phyloP scores from a whole-genome alignment of 2,113 vertebrate species.

The Oreochromis aureus region DNA sequence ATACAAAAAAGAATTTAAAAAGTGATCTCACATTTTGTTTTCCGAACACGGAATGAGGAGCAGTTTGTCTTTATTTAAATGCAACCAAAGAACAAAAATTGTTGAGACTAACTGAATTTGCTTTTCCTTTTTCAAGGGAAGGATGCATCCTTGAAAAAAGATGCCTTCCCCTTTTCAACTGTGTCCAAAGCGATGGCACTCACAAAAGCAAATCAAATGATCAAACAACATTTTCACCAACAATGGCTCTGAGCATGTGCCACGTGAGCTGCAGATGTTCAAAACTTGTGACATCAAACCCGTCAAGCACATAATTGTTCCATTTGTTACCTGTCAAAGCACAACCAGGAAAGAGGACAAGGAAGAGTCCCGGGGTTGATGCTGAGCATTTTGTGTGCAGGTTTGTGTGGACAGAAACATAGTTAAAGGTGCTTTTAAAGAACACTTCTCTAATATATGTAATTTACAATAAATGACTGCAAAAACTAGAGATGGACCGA shows the following conservation, averaged over 20 bases:
- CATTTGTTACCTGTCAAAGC: not conserved
- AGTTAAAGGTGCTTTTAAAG: rapidly evolving
- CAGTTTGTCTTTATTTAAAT: not conserved
- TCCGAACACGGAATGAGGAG: not conserved
- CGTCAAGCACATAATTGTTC: not conserved
- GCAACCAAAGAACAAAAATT: not conserved
- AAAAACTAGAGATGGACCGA: no score
- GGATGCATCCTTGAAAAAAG: not conserved
- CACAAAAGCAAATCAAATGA: not conserved
- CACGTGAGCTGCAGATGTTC: not conserved
- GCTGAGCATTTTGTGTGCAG: not conserved
- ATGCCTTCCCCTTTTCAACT: not conserved
- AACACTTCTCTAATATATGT: not conserved
- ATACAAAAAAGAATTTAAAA: not conserved
- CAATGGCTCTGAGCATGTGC: not conserved
- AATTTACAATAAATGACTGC: not conserved
- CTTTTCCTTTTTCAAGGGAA: not conserved
- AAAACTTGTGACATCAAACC: not conserved
- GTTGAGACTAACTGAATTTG: not conserved
- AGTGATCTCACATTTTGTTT: not conserved
- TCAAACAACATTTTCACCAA: not conserved
- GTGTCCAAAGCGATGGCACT: not conserved
- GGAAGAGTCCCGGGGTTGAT: not conserved
- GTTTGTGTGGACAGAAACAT: not conserved
- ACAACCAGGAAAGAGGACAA: not conserved